These are phyloP conservation scores for Cerastis rubricosa DNA, from an alignment of 2,888 invertebrate species.

Conservation along the genomic window DNA sequence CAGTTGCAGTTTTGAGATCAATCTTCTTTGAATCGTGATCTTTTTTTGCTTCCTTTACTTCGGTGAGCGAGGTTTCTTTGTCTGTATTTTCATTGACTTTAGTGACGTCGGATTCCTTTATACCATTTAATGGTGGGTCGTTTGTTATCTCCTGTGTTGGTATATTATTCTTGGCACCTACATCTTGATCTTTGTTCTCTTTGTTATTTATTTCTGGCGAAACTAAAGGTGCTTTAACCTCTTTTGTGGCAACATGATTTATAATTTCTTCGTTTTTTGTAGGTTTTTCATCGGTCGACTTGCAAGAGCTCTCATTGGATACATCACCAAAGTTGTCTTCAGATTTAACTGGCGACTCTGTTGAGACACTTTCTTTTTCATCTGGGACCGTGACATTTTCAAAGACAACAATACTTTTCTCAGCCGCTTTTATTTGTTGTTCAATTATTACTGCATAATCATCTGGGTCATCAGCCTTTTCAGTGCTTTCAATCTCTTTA, in stretches of 20 bases:
- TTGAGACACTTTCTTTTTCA: conserved; percentile 70
- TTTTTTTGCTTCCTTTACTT: conserved; percentile 73
- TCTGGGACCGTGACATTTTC: conserved; percentile 30
- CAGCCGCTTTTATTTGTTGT: conserved; percentile 18
- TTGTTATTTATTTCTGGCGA: conserved; percentile 2
- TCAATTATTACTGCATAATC: conserved; percentile 23
- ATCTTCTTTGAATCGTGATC: conserved; percentile 75
- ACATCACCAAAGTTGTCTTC: conserved; percentile 85
- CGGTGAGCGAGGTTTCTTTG: conserved; percentile 66
- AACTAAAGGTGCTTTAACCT: not conserved
- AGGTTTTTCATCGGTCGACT: conserved; percentile 71
- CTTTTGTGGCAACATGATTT: conserved; percentile 26
- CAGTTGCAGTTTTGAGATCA: conserved; percentile 72
- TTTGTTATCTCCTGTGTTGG: not conserved
- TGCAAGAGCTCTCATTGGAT: conserved; percentile 81
- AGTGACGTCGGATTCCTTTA: conserved; percentile 57
- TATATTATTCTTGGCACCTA: conserved; percentile 3
- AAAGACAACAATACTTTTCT: conserved; percentile 12
- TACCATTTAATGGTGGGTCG: conserved; percentile 27
- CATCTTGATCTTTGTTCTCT: conserved; percentile 1
- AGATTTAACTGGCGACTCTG: conserved; percentile 81
- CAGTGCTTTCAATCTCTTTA: conserved; percentile 68
- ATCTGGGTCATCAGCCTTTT: conserved; percentile 21
- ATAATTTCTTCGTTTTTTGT: conserved; percentile 17
- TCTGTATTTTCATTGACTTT: conserved; percentile 55